Conservation (phyloP, 53 echinoderm and acorn worm species). For the Astropecten irregularis region DNA sequence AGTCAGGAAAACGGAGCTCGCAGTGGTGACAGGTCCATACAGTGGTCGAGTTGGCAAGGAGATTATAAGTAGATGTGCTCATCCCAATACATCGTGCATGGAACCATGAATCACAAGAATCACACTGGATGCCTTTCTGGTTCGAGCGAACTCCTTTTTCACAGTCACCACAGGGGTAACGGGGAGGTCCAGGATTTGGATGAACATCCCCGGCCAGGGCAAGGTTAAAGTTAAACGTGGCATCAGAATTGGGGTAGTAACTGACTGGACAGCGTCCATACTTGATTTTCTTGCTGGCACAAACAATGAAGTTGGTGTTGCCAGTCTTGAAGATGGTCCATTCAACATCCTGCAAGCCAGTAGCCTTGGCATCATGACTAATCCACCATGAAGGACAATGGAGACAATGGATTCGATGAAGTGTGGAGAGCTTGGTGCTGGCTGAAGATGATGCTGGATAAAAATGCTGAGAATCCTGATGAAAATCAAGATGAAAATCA, state of each 20-base stretch:
- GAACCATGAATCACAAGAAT: neutral
- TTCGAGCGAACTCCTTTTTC: neutral
- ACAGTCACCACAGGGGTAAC: conserved; percentile 4
- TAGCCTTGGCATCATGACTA: too few relatives aligned
- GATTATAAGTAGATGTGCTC: neutral
- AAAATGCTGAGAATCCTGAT: too few relatives aligned
- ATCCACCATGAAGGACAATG: too few relatives aligned
- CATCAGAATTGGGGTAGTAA: neutral
- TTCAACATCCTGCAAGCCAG: too few relatives aligned
- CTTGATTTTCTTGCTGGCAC: neutral
- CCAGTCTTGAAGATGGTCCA: too few relatives aligned
- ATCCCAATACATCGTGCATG: neutral
- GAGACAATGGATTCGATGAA: too few relatives aligned
- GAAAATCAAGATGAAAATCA: too few relatives aligned
- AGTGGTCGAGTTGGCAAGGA: neutral
- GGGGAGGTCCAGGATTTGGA: neutral
- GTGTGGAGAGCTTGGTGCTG: too few relatives aligned
- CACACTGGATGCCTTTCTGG: neutral
- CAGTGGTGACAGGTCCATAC: neutral
- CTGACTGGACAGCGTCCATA: neutral
- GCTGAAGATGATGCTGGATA: too few relatives aligned
- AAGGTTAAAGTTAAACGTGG: neutral
- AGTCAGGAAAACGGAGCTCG: neutral
- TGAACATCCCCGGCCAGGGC: neutral
- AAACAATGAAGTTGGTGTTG: too few relatives aligned